Evolutionary conservation across 2,888 invertebrate species (phyloP).

Genomic region (Belgica antarctica): DNA sequence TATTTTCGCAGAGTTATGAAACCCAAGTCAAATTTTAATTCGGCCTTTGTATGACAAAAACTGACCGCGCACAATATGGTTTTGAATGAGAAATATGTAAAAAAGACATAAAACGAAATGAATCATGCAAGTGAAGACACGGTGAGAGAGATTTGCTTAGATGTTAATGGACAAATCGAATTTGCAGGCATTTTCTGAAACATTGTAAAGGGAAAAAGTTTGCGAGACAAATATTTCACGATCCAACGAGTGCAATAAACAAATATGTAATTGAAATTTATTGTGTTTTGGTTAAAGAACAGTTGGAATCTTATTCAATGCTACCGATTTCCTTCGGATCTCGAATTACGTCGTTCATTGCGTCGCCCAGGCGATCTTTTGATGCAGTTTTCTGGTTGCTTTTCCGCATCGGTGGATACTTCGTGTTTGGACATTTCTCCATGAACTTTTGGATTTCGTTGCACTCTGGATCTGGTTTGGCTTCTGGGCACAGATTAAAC

Average conservation of each 20-base stretch:
- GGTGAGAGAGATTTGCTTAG: slow-evolving; percentile 6
- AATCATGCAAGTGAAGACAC: slow-evolving; percentile 24
- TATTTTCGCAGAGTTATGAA: too few species aligned
- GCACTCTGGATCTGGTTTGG: neutral
- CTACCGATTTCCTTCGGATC: neutral
- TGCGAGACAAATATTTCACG: neutral
- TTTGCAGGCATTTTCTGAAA: neutral
- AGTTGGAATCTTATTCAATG: neutral
- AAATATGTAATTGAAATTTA: slow-evolving; percentile 19
- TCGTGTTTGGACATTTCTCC: slow-evolving; percentile 4
- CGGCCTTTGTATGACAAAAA: neutral
- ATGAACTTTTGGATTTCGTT: neutral
- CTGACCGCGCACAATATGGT: slow-evolving; percentile 8
- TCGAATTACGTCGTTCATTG: neutral
- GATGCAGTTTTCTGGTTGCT: neutral
- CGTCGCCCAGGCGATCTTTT: neutral
- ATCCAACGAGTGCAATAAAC: neutral
- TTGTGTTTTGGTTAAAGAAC: neutral
- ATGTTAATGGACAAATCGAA: neutral
- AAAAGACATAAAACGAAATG: neutral
- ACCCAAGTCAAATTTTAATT: neutral
- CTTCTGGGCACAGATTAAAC: neutral
- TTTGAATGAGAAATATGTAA: neutral
- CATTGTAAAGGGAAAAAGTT: neutral
- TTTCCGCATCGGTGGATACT: neutral